phyloP scores from a whole-genome alignment of 1,140 invertebrate genomes.

The Lordiphosa clarofinis region DNA sequence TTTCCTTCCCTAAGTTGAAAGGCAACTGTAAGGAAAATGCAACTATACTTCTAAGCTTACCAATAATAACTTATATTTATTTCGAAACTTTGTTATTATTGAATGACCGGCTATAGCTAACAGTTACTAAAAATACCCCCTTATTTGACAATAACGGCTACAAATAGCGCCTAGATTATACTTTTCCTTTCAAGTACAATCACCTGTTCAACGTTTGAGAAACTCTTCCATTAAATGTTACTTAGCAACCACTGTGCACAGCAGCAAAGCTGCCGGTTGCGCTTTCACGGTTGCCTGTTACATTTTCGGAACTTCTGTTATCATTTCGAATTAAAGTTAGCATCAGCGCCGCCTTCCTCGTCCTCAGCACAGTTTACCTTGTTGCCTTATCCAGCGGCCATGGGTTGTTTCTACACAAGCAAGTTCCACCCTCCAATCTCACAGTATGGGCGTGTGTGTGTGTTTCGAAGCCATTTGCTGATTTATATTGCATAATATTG shows the following conservation, averaged over 20 bases:
- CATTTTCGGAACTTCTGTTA: slow-evolving; percentile 68
- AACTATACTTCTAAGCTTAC: too few relatives aligned
- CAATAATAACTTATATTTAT: too few relatives aligned
- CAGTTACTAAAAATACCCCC: too few relatives aligned
- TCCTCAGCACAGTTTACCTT: slow-evolving; percentile 18
- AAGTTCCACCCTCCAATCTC: slow-evolving; percentile 10
- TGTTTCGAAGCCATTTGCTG: slow-evolving; percentile 61
- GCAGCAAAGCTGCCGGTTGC: slow-evolving; percentile 17
- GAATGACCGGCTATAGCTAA: too few relatives aligned
- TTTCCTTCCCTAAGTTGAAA: too few relatives aligned
- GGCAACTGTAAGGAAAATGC: too few relatives aligned
- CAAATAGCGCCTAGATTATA: too few relatives aligned
- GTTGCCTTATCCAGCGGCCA: slow-evolving; percentile 20
- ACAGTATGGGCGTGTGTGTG: slow-evolving; percentile 13
- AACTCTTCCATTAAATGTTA: too few relatives aligned
- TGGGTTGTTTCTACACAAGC: background rate
- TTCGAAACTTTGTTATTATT: too few relatives aligned
- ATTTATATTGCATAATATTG: slow-evolving; percentile 76
- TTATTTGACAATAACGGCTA: too few relatives aligned
- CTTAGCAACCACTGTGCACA: slow-evolving; percentile 32
- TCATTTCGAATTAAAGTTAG: slow-evolving; percentile 69
- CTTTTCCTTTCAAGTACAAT: too few relatives aligned
- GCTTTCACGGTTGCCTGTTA: slow-evolving; percentile 64
- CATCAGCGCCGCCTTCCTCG: slow-evolving; percentile 11
- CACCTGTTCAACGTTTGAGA: too few relatives aligned